A percentile compares a stretch with the other conserved stretches of the same genome.
These are phyloP conservation scores for Laothoe populi DNA, from an alignment of 2,888 invertebrate genomes.

Conservation along the genomic window DNA sequence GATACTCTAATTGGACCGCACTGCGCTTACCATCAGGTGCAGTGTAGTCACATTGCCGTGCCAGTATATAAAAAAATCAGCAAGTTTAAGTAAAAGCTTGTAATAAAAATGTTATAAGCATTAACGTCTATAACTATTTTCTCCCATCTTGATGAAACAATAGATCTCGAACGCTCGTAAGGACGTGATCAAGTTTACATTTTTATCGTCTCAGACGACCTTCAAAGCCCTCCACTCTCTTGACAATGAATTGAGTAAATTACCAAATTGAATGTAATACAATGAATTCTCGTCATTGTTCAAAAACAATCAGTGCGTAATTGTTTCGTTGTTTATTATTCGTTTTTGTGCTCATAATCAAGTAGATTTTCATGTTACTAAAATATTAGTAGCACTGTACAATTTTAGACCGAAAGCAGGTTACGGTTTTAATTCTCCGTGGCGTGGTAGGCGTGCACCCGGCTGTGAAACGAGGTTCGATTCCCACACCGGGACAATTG, in stretches of 20 bases:
- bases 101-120: neutral
- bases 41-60: too few species aligned
- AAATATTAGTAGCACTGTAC: too few species aligned
- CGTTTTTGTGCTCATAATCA: neutral
- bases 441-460: too few species aligned
- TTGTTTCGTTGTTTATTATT: neutral
- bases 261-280: neutral
- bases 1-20: too few species aligned
- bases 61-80: too few species aligned
- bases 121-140: neutral
- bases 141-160: neutral
- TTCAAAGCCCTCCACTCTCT: neutral
- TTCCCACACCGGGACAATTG: too few species aligned
- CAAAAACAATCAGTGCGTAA: neutral
- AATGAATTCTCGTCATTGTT: slow-evolving; percentile 5
- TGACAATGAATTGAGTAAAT: slow-evolving; percentile 2
- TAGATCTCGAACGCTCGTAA: neutral
- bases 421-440: too few species aligned
- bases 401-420: too few species aligned
- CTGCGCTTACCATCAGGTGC: too few species aligned
- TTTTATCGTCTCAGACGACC: neutral
- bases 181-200: neutral
- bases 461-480: too few species aligned
- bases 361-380: neutral
- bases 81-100: too few species aligned